Evolutionary conservation across 2,888 invertebrate species (phyloP), one percentile per base, ranked within the genome.

Genomic region (Brachyptera putata): DNA sequence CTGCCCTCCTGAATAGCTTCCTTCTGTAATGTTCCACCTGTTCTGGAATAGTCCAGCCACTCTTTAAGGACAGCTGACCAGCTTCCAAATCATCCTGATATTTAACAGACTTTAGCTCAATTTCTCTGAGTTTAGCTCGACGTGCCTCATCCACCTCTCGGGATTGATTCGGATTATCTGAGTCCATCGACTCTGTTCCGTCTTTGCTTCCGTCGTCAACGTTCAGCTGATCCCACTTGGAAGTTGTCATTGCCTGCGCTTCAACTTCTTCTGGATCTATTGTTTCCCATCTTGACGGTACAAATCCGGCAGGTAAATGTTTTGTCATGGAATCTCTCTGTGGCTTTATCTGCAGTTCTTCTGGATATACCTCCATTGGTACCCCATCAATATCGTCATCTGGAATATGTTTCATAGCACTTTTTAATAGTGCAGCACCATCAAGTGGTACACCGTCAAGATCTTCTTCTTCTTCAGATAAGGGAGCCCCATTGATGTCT

Each of bases 31-130:
- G 90, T 71, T 93, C 89, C 26, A 46, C 87, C 78, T 96, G 95
- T 71, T 91, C 87, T 48, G 81, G 75, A 64, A 91, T 78, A 7
- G 86, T 81, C 82, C 91, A 88, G 4, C 85, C 90, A 53, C 84
- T 75, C 68, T 90, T 87, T 21, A 88, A 72, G 34, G 82, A 80
- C 61, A 89, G 80, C 68, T 84, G 81, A 1, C 95, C 95, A 1
- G 87, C 86, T 77, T 97, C 97, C 68, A 97, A 75, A 74, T 96
- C 96, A 78, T 97, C 97, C 75, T 95, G 94, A 79, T 95, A 97
- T 73, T 92, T 91, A 78, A 97, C 83, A 57, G 93, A 91, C 77
- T 94, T 93, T 67, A 96, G 85, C 79, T 98, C 98, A 69, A 99
- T 91, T 74, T 97, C 96, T 22, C 97, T 82, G 61, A 93, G 75